Evolutionary conservation across 2,888 invertebrate species (phyloP).

Genomic region (Rambutsinella grinnellia): DNA sequence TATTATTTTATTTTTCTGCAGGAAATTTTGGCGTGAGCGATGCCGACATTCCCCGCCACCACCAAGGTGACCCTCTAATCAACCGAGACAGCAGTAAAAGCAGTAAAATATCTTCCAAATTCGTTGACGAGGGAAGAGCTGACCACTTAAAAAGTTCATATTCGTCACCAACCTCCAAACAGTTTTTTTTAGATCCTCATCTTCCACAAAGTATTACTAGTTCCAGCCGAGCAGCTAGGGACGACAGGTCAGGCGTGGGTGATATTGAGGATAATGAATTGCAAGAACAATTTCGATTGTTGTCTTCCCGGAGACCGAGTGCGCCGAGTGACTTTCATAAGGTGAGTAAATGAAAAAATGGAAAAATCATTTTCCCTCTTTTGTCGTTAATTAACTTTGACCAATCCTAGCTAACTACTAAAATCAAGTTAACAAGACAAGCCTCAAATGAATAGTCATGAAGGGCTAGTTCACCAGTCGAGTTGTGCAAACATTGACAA

Average conservation of each 20-base stretch:
- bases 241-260: neutral
- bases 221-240: neutral
- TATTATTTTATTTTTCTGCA: conserved; percentile 32
- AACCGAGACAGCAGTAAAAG: neutral
- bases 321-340: conserved; percentile 36
- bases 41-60: conserved; percentile 60
- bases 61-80: conserved; percentile 17
- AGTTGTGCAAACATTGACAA: conserved; percentile 50
- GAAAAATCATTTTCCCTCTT: too few relatives aligned
- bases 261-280: neutral
- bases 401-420: too few relatives aligned
- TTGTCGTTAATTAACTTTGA: too few relatives aligned
- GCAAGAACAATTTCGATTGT: conserved; percentile 40
- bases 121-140: neutral
- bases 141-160: neutral
- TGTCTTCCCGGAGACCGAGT: conserved; percentile 37
- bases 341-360: conserved; percentile 40
- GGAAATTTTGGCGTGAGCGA: conserved; percentile 65
- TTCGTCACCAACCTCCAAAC: neutral
- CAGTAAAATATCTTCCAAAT: neutral
- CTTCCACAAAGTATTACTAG: neutral
- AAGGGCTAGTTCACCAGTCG: too few relatives aligned
- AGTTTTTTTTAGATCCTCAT: neutral
- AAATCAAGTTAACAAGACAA: too few relatives aligned
- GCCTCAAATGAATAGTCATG: too few relatives aligned